A percentile compares a stretch with the other conserved stretches of the same genome.
These are phyloP conservation scores for Dryobates pubescens DNA, from an alignment of 2,797 vertebrate species.

Conservation along the genomic window DNA sequence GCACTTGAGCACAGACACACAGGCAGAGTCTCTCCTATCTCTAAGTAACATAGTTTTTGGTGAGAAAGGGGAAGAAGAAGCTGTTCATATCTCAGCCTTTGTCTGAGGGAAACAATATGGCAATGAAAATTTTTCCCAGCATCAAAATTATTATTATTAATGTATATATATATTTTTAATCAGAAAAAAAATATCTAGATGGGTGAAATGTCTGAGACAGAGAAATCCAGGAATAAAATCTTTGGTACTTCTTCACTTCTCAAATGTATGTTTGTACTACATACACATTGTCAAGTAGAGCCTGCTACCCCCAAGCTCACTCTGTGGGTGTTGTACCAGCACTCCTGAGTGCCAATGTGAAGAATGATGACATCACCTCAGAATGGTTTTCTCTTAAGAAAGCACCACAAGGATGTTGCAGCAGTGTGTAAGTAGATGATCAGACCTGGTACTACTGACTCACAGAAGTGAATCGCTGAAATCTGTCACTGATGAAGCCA, in stretches of 20 bases:
- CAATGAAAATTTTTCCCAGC: not conserved
- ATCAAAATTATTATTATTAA: not conserved
- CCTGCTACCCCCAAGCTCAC: not conserved
- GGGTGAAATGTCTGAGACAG: not conserved
- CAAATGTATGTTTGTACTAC: not conserved
- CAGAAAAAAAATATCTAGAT: not conserved
- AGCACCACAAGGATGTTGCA: not conserved
- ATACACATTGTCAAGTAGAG: not conserved
- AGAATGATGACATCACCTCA: not conserved
- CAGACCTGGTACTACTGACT: not conserved
- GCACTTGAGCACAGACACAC: too few relatives aligned
- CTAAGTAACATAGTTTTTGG: not conserved
- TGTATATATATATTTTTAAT: not conserved
- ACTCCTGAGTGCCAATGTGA: not conserved
- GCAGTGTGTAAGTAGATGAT: not conserved
- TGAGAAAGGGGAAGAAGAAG: not conserved
- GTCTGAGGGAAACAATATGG: not conserved
- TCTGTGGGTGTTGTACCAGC: accelerated
- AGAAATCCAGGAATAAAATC: not conserved
- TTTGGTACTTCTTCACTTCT: not conserved
- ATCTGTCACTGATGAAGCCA: not conserved
- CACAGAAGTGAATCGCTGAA: not conserved
- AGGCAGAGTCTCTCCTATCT: not conserved
- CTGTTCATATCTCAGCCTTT: not conserved
- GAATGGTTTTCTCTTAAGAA: not conserved